Base-by-base conservation (phyloP, 2,797 vertebrate species). In the Phalloptychus januarius region DNA sequence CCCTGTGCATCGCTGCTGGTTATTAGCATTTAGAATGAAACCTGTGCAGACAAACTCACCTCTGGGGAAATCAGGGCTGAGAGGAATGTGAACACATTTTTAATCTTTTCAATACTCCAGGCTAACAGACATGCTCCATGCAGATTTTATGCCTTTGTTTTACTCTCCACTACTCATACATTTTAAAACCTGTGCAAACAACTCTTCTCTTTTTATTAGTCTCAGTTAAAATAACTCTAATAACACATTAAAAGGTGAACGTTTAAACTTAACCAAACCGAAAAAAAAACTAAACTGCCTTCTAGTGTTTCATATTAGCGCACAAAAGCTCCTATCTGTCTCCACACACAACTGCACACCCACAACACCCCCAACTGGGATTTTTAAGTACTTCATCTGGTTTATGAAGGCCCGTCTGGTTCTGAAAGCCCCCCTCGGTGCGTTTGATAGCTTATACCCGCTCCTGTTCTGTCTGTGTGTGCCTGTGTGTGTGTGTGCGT, bases 361-460 rank as follows among this genome's bases (percentile, higher is more conserved):
- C 36, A 83, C 76, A 90, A 80, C 76, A 89, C 85, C 84, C 87
- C 90, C 16, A 83, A 75, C 90, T 87, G 91, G 50, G 90, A 90
- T 90, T 92, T 92, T 91, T 88, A 91, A 92, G 84, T 89, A 89
- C 85, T 89, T 92, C 82, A 85, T 93, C 83, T 93, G 90, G 90
- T 90, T 93, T 91, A 91, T 90, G 87, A 89, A 80, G 70, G 65
- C 84, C 89, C 74, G 78, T 88, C 90, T 93, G 91, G 63, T 91
- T 75, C 54, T 85, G 76, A 86, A 86, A 79, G 79, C 88, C 89
- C 80, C 87, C 86, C 86, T 86, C 31, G 70, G 85, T 85, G 87
- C 77, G 52, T 86, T 89, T 91, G 86, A 92, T 89, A 79, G 85
- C 89, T 6, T 82, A 75, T 71, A 75, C 75, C 77, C 58, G 77